phyloP scores from a whole-genome alignment of 2,888 invertebrate species.

The Merodon equestris region DNA sequence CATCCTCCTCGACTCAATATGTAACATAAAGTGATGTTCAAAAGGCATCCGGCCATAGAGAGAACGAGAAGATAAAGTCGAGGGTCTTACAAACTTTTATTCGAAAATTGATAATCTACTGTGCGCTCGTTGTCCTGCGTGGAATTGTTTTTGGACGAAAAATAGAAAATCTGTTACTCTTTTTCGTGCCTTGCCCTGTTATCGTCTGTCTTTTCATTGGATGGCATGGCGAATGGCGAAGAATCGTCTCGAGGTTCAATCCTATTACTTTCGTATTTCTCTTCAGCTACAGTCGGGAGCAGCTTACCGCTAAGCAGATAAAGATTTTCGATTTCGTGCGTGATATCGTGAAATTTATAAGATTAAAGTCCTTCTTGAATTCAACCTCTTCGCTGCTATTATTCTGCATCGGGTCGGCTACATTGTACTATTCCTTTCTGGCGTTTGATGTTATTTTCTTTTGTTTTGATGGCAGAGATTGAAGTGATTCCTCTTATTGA shows the following conservation, averaged over 20 bases:
- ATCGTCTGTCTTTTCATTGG: no score
- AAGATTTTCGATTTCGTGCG: constrained; percentile 65
- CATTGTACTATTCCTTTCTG: not conserved
- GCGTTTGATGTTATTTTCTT: not conserved
- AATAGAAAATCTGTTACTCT: constrained; percentile 36
- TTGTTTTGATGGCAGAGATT: constrained; percentile 9
- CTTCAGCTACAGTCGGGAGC: constrained; percentile 55
- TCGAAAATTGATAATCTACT: no score
- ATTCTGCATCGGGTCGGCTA: not conserved
- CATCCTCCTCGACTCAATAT: constrained; percentile 51
- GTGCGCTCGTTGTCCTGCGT: no score
- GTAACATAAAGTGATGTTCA: constrained; percentile 47
- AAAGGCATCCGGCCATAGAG: constrained; percentile 15
- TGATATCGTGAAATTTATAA: constrained; percentile 67
- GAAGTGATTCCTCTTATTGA: constrained; percentile 25
- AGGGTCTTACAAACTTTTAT: not conserved
- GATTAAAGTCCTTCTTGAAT: constrained; percentile 56
- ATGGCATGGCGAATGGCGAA: constrained; percentile 4
- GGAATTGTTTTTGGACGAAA: no score
- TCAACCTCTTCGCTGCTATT: constrained; percentile 15
- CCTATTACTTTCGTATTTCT: constrained; percentile 64
- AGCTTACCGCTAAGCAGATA: constrained; percentile 67
- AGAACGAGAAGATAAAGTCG: constrained; percentile 39
- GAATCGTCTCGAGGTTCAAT: constrained; percentile 52
- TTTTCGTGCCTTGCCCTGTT: no score